Base-by-base conservation (phyloP, 1,140 invertebrate species). In the Ceratina australensis region DNA sequence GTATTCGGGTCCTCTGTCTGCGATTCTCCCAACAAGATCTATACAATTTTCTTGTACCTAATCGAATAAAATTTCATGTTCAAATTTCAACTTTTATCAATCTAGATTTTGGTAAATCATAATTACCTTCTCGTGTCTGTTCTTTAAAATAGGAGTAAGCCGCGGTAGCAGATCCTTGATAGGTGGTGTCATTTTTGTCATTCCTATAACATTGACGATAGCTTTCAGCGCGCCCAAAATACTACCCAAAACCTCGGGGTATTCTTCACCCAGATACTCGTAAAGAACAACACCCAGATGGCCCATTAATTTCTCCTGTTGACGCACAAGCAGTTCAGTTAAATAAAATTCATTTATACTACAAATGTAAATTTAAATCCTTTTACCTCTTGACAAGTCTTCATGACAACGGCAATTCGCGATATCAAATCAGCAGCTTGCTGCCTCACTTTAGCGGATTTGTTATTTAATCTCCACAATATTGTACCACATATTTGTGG, bases 401-500 rank as follows among this genome's bases (percentile, higher is more conserved):
- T 99, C 98, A 99, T 99, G 0, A 99, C 98, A 24, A 98, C 97
- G 1, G 99, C 99, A 87, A 99, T 99, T 52, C 98, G 94, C 0
- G 98, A 99, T 87, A 99, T 99, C 60, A 99, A 94, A 94, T 99
- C 99, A 15, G 99, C 99, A 0, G 99, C 99, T 93, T 99, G 99
- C 91, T 99, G 99, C 66, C 99, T 95, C 2, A 99, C 99, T 93
- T 99, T 99, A 3, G 99, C 99, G 0, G 98, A 98, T 93, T 99
- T 99, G 90, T 99, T 99, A 92, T 99, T 99, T 81, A 99, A 95
- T 75, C 99, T 94, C 99, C 99, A 99, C 18, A 99, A 93, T 89
- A 99, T 99, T 0, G 99, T 99, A 95, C 99, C 99, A 90, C 98
- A 99, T 87, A 99, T 99, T 93, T 99, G 99, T 0, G 99, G 99